Conservation (phyloP, 2,113 vertebrate species). For the Passer montanus region DNA sequence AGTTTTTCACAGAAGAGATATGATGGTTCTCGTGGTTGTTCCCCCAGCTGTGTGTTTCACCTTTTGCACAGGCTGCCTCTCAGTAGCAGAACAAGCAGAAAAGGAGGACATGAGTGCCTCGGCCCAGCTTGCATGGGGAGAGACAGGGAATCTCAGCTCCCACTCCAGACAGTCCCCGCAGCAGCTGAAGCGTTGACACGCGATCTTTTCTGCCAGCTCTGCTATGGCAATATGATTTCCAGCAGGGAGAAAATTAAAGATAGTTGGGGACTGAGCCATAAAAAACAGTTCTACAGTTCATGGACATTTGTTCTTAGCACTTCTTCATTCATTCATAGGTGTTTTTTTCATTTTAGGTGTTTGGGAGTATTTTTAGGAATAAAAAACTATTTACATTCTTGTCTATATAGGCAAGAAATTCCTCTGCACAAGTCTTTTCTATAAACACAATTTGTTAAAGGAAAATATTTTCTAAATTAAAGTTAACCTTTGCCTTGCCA, state of each 20-base stretch:
- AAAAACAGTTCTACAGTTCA: background rate
- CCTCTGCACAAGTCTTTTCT: background rate
- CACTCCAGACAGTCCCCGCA: background rate
- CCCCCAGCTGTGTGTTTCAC: background rate
- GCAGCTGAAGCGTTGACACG: background rate
- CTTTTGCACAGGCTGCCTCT: background rate
- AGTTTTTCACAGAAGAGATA: background rate
- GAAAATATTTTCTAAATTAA: background rate
- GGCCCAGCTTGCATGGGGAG: background rate
- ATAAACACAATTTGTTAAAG: background rate
- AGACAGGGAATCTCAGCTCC: background rate
- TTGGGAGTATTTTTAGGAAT: background rate
- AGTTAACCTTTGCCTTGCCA: background rate
- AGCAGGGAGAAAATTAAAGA: conserved; percentile 24
- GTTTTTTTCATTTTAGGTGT: background rate
- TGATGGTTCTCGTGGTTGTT: background rate
- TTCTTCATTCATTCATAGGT: background rate
- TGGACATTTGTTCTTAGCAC: background rate
- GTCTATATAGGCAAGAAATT: background rate
- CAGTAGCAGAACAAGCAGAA: background rate
- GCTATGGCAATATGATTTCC: background rate
- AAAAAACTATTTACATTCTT: background rate
- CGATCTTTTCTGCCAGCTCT: background rate
- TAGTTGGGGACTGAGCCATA: background rate
- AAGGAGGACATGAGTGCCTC: background rate